Base-by-base conservation (phyloP, 2,888 invertebrate species). In the Tortrix viridana region DNA sequence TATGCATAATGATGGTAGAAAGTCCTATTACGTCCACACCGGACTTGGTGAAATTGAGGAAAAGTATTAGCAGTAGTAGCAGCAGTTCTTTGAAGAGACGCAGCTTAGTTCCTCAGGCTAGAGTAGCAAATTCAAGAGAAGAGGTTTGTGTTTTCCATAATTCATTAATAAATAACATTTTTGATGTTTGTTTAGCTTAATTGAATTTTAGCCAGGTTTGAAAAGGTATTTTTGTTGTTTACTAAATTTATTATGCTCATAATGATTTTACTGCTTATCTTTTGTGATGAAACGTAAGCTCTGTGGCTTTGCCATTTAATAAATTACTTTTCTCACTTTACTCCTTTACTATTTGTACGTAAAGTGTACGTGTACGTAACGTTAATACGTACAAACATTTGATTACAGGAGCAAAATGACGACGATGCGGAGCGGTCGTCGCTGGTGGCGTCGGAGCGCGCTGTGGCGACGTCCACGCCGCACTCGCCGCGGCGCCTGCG, bases 391-490 rank as follows among this genome's bases (percentile, higher is more conserved):
- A n/a, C n/a, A n/a, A n/a, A 14, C 9, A 12, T 44, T 60, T 18
- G 56, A 46, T 75, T 78, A 38, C 67, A 92, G 92, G 88, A 86
- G 60, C 74, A 77, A 62, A 93, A 94, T 74, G 94, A 94, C 74
- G 94, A 94, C 77, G 94, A 94, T 70, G 94, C 93, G 0, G 94
- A 94, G 69, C 85, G 94, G 19, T 92, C 89, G 0, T 91, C 85
- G 0, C 72, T 92, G 73, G 77, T 92, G 77, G 92, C 92, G 0
- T 90, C 89, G 0, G 92, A 92, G 72, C 79, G 86, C 2, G 85
- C 87, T 0, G 74, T 83, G 70, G 87, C 84, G 0, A 78, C 87
- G 0, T 87, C 89, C 1, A 90, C 91, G 0, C 91, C 92, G 0
- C 77, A 76, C 2, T 80, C 88, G 0, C 82, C 86, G 1, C 79